phyloP scores from a whole-genome alignment of 2,888 invertebrate species.

The Agrochola macilenta region DNA sequence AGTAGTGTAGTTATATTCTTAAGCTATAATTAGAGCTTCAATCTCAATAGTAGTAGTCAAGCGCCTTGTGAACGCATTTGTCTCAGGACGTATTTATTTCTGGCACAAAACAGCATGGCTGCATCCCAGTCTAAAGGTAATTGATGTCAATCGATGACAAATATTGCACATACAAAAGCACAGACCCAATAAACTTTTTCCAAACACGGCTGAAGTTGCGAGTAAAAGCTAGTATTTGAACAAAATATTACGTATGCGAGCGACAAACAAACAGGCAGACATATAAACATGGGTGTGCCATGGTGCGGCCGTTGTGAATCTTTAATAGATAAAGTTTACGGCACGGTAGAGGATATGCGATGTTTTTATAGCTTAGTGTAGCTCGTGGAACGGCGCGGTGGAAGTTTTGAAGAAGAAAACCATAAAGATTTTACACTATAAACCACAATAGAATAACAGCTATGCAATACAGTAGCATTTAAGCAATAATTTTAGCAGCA shows the following conservation, averaged over 20 bases:
- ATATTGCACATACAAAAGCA: not conserved
- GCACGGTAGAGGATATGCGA: slow-evolving; percentile 11
- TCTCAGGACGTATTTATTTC: not conserved
- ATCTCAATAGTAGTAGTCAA: not conserved
- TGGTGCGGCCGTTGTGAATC: slow-evolving; percentile 49
- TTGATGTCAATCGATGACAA: slow-evolving; percentile 4
- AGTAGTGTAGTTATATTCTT: too few species aligned
- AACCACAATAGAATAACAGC: not conserved
- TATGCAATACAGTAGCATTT: not conserved
- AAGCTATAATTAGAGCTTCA: not conserved
- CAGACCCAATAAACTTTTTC: slow-evolving; percentile 10
- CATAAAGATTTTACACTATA: slow-evolving; percentile 16
- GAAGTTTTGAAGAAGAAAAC: not conserved
- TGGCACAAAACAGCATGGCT: not conserved
- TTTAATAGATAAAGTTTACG: slow-evolving; percentile 50
- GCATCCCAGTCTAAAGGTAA: not conserved
- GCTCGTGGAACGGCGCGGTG: slow-evolving; percentile 7
- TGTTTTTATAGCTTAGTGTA: slow-evolving; percentile 41
- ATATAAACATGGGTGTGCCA: slow-evolving; percentile 52
- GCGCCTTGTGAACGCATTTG: not conserved
- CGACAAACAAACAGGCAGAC: slow-evolving; percentile 49
- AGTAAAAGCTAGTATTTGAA: slow-evolving; percentile 33
- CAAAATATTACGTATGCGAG: slow-evolving; percentile 47
- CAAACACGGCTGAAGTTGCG: slow-evolving; percentile 2
- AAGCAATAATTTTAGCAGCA: not conserved